Evolutionary conservation across 2,797 vertebrate genomes (phyloP), one percentile per base, ranked within the genome.

Genomic region (Lates japonicus): DNA sequence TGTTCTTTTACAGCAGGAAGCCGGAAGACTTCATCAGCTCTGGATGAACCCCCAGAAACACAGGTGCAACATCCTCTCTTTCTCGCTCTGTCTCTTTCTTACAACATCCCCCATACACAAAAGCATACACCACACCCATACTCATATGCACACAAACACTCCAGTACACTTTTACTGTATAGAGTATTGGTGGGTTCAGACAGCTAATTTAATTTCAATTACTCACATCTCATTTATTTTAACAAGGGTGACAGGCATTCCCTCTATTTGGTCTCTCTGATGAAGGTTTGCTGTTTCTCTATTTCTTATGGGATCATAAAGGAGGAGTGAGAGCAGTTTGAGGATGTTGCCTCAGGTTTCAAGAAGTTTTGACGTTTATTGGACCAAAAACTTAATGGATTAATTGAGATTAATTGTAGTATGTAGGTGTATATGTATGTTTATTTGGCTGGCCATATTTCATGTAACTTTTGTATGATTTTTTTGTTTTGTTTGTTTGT

Each of bases 1-100:
- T 80, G 66, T 79, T 85, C 69, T 76, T 70, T 78, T 67, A 25
- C 74, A 85, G 76, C 86, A 83, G 80, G 86, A 87, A 87, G 82
- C 74, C 80, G 79, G 83, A 85, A 80, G 70, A 90, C 87, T 85
- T 87, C 80, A 87, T 93, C 85, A 78, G 88, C 88, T 86, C 90
- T 85, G 77, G 80, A 83, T 85, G 83, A 91, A 87, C 86, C 82
- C 70, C 82, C 52, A 63, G 57, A 85, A 78, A 74, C 67, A 79
- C 81, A 82, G 82, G 67, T 87, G 78, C 64, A 76, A 80, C 74
- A 64, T 80, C 67, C 70, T 75, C 39, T 5, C 39, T 58, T 12
- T 79, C 60, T 65, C 35, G 61, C n/a, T 67, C 33, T 74, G 10
- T 37, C 5, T 37, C 12, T 46, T 17, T 35, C 46, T 71, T 60